phyloP scores from a whole-genome alignment of 2,888 invertebrate species.

The Monochamus alternatus region DNA sequence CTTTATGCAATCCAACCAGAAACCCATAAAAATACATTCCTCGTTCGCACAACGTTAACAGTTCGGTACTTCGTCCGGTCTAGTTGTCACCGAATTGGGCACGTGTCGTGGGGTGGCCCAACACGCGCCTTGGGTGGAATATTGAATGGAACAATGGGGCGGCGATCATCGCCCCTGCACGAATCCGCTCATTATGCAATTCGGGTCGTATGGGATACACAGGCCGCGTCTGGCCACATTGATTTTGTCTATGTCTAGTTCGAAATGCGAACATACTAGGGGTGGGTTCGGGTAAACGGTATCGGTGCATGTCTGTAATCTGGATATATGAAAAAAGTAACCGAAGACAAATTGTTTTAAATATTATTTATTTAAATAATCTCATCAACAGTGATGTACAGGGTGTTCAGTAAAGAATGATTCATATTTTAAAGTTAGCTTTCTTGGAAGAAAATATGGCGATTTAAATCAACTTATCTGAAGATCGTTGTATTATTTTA shows the following conservation, averaged over 20 bases:
- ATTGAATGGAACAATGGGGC: slow-evolving; percentile 53
- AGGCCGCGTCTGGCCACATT: slow-evolving; percentile 53
- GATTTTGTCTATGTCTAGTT: slow-evolving; percentile 52
- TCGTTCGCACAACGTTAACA: slow-evolving; percentile 1
- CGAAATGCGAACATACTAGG: slow-evolving; percentile 5
- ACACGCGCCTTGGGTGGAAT: slow-evolving; percentile 52
- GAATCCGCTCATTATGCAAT: slow-evolving; percentile 53
- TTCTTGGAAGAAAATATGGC: too few relatives aligned
- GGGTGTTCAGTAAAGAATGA: too few relatives aligned
- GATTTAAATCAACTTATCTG: too few relatives aligned
- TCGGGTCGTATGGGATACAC: slow-evolving; percentile 40
- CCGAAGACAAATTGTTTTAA: not conserved
- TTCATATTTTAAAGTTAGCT: too few relatives aligned
- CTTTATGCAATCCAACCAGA: too few relatives aligned
- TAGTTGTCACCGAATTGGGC: slow-evolving; percentile 45
- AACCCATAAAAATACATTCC: not conserved
- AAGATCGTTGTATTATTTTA: too few relatives aligned
- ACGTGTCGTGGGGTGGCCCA: slow-evolving; percentile 48
- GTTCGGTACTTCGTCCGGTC: not conserved
- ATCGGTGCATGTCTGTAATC: not conserved
- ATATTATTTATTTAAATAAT: too few relatives aligned
- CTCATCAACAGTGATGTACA: too few relatives aligned
- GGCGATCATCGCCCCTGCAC: slow-evolving; percentile 51
- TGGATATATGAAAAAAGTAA: not conserved
- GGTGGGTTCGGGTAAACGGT: not conserved